Evolutionary conservation across 2,888 invertebrate species (phyloP).

Genomic region (Dendrolimus houi): DNA sequence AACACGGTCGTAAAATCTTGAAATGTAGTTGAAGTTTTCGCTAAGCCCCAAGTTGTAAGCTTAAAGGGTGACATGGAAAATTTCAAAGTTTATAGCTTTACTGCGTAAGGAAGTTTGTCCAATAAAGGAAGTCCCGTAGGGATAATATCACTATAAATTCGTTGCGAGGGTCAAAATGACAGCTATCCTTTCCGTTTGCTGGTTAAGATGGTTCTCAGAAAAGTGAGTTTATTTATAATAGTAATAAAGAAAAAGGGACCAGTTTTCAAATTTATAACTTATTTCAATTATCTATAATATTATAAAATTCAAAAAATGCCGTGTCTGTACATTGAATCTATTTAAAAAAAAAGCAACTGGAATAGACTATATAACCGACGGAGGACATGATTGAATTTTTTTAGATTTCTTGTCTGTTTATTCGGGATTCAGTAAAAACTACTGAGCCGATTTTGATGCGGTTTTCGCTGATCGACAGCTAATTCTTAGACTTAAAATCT

Average conservation of each 20-base stretch:
- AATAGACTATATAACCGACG: no score
- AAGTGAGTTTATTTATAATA: constrained; percentile 4
- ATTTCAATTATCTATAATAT: no score
- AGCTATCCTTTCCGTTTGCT: constrained; percentile 14
- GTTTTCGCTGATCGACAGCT: no score
- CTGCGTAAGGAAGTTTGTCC: constrained; percentile 23
- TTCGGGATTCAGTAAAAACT: no score
- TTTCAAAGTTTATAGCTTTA: constrained; percentile 21
- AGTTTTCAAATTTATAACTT: no score
- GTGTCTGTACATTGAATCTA: no score
- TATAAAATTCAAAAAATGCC: no score
- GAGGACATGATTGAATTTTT: no score
- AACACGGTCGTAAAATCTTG: neutral
- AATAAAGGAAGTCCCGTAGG: constrained; percentile 21
- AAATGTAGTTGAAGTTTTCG: neutral
- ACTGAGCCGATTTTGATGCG: no score
- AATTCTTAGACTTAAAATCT: no score
- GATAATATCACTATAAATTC: constrained; percentile 26
- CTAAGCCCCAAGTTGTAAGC: constrained; percentile 21
- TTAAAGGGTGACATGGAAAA: constrained; percentile 25
- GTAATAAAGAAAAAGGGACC: neutral
- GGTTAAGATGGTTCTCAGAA: neutral
- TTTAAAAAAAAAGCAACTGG: no score
- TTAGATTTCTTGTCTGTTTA: no score
- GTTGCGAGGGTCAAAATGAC: constrained; percentile 15